A percentile compares a stretch with the other conserved stretches of the same genome.
phyloP scores from a whole-genome alignment of 1,140 invertebrate genomes.

The Cardiocondyla obscurior region DNA sequence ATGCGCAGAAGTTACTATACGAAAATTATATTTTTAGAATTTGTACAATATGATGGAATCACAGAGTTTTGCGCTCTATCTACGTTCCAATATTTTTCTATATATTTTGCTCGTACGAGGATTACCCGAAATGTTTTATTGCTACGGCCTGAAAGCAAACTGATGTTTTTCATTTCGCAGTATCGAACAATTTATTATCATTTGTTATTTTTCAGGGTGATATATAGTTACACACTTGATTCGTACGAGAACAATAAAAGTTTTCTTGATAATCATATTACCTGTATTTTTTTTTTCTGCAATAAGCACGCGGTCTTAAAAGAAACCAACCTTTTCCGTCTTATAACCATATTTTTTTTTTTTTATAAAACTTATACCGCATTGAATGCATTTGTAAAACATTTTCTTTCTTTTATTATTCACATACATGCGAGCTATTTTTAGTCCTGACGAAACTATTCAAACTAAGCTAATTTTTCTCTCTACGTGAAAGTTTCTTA shows the following conservation, averaged over 20 bases:
- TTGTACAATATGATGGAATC: constrained; percentile 14
- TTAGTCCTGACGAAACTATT: not conserved
- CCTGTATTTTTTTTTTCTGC: not conserved
- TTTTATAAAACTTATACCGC: not conserved
- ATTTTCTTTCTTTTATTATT: not conserved
- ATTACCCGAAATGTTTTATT: constrained; percentile 54
- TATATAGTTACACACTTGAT: constrained; percentile 12
- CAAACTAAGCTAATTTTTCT: not conserved
- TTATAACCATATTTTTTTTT: not conserved
- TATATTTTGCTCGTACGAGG: constrained; percentile 30
- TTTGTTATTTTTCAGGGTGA: constrained; percentile 43
- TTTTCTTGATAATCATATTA: not conserved
- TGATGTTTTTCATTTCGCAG: constrained; percentile 42
- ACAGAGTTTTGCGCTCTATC: constrained; percentile 13
- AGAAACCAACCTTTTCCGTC: not conserved
- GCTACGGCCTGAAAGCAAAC: constrained; percentile 40
- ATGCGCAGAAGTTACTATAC: not conserved
- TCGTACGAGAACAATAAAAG: not conserved
- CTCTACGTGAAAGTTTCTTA: not conserved
- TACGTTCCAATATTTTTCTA: constrained; percentile 43
- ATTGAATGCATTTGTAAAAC: not conserved
- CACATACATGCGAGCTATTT: not conserved
- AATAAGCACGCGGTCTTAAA: not conserved
- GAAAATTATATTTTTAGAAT: not conserved
- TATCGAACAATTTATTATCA: constrained; percentile 42